Evolutionary conservation across 2,797 vertebrate genomes (phyloP), one percentile per base, ranked within the genome.

Genomic region (Manis javanica): DNA sequence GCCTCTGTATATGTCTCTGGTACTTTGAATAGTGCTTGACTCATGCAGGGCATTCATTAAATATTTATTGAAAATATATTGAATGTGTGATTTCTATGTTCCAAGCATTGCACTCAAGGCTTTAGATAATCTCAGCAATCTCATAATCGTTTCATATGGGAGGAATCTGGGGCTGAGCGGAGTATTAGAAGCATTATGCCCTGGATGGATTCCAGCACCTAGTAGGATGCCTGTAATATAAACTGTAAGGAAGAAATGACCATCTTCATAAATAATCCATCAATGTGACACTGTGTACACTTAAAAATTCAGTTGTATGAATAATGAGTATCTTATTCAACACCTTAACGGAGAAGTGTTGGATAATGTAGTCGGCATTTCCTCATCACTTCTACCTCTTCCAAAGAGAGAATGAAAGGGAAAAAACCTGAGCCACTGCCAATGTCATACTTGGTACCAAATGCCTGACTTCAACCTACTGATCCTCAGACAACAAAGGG

Each of bases 161-260:
- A 91, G 26, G 24, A 89, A 72, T 46, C 61, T 68, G 29, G 63
- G 18, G 13, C 31, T 69, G 37, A 61, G 37, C 1, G 15, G 84
- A 81, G 31, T 77, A 31, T 74, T 51, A 31, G 37, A 96, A 77
- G 29, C 64, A 77, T 26, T 83, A 64, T 42, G 31, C 42, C 63
- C 72, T 91, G 64, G 74, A 57, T 23, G n/a, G 42, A 79, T 83
- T 91, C 34, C 31, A 79, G 37, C 19, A 78, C 15, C 49, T 64
- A 69, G 21, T 21, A 92, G 29, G 7, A 39, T 90, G 37, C 85
- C 88, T 39, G 39, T 63, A 61, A 51, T 46, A 68, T 55, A 82
- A 61, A 71, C 19, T 49, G 13, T 63, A 92, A 78, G 87, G 84
- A 74, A 92, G 83, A 92, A 95, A 87, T 94, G 79, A 66, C 68